These are phyloP conservation scores for Bilobella aurantiaca DNA, from an alignment of 1,140 invertebrate genomes.

Conservation along the genomic window DNA sequence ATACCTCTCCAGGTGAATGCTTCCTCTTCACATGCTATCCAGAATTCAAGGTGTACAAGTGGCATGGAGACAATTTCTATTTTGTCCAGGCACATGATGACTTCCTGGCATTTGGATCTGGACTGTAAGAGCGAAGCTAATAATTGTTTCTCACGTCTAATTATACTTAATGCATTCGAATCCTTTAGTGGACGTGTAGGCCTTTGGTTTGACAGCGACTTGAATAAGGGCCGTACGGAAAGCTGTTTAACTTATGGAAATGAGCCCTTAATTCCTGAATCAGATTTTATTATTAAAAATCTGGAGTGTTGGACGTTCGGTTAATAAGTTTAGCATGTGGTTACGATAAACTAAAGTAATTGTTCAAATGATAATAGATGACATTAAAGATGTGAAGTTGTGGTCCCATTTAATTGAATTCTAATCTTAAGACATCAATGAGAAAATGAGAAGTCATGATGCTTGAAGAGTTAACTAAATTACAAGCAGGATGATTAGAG, in stretches of 20 bases:
- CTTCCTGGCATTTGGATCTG: conserved; percentile 88
- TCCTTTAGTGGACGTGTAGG: not conserved
- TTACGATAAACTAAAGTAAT: too few relatives aligned
- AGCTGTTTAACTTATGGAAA: conserved; percentile 91
- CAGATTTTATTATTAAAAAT: conserved; percentile 92
- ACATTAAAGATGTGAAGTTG: too few relatives aligned
- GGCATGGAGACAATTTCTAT: conserved; percentile 98
- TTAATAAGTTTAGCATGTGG: too few relatives aligned
- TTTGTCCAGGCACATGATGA: conserved; percentile 95
- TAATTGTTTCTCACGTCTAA: conserved; percentile 10
- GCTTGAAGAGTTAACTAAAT: too few relatives aligned
- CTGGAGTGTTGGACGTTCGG: conserved; percentile 90
- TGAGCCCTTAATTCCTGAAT: conserved; percentile 74
- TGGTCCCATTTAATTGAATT: too few relatives aligned
- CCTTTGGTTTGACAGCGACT: conserved; percentile 53
- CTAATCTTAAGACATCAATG: too few relatives aligned
- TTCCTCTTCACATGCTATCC: conserved; percentile 68
- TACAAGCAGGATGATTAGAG: too few relatives aligned
- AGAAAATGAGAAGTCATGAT: too few relatives aligned
- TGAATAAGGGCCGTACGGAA: conserved; percentile 79
- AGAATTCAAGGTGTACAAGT: conserved; percentile 75
- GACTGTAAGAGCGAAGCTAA: conserved; percentile 62
- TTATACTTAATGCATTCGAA: not conserved
- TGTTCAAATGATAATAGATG: too few relatives aligned
- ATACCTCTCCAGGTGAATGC: conserved; percentile 70